These are phyloP conservation scores for Drosophila lacicola DNA, from an alignment of 2,888 invertebrate species.

Conservation along the genomic window DNA sequence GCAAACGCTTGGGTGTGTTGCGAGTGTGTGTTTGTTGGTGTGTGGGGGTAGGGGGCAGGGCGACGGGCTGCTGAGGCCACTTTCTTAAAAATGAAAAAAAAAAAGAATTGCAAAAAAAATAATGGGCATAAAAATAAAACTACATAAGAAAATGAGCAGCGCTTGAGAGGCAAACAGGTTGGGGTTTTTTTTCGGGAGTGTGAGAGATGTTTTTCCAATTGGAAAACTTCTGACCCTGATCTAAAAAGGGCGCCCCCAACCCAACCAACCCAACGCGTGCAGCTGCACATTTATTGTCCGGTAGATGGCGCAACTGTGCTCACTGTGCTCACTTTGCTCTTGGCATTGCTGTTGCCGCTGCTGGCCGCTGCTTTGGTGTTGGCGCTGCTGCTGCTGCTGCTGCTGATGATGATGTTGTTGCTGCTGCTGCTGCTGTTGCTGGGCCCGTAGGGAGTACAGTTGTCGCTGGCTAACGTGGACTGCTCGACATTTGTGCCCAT, in stretches of 20 bases:
- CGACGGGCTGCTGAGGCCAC: slow-evolving; percentile 5
- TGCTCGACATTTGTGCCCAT: slow-evolving; percentile 84
- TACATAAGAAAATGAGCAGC: slow-evolving; percentile 30
- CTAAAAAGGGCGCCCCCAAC: too few species aligned
- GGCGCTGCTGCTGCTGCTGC: slow-evolving; percentile 24
- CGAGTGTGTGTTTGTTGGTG: not conserved
- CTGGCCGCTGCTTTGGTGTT: slow-evolving; percentile 23
- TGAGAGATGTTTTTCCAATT: not conserved
- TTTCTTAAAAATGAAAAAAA: slow-evolving; percentile 13
- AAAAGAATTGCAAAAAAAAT: slow-evolving; percentile 28
- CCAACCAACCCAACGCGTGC: not conserved
- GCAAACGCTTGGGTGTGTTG: slow-evolving; percentile 39
- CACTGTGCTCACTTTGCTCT: slow-evolving; percentile 24
- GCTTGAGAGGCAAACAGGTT: slow-evolving; percentile 5
- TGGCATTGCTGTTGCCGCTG: slow-evolving; percentile 28
- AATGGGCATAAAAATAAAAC: slow-evolving; percentile 2
- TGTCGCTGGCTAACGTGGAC: slow-evolving; percentile 64
- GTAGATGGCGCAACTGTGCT: slow-evolving; percentile 22
- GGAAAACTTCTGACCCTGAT: not conserved
- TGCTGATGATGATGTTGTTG: not conserved
- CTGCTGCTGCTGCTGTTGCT: not conserved
- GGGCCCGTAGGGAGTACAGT: slow-evolving; percentile 56
- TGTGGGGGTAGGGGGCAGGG: not conserved
- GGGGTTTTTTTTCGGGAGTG: not conserved
- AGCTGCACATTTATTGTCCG: slow-evolving; percentile 33